phyloP scores from a whole-genome alignment of 2,797 vertebrate genomes.

The Acanthurus leucopareius region DNA sequence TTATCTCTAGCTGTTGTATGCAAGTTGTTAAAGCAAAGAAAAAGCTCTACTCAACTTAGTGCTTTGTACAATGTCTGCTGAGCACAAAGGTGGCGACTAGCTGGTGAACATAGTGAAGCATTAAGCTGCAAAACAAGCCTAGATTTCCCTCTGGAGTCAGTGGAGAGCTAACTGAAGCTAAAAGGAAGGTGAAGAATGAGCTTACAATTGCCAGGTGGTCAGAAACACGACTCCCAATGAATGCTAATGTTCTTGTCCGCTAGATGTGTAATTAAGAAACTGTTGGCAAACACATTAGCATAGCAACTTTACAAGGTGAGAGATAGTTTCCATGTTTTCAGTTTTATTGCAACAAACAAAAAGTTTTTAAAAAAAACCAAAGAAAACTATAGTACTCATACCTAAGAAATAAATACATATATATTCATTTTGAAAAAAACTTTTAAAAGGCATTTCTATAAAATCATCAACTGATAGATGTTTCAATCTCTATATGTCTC shows the following conservation, averaged over 20 bases:
- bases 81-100: conserved; percentile 7
- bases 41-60: neutral
- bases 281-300: neutral
- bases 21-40: neutral
- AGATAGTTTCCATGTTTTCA: neutral
- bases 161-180: conserved; percentile 2
- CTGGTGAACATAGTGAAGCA: conserved; percentile 3
- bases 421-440: neutral
- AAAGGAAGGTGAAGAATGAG: neutral
- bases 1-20: neutral
- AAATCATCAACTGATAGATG: neutral
- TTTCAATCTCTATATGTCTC: neutral
- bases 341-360: neutral
- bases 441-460: neutral
- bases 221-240: neutral
- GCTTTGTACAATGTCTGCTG: neutral
- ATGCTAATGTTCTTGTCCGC: neutral
- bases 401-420: neutral
- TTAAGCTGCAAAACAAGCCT: neutral
- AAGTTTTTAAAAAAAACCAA: neutral
- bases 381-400: too few relatives aligned
- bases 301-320: neutral
- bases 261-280: neutral
- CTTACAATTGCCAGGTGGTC: neutral
- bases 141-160: conserved; percentile 14